Percentiles rank a stretch among this genome's conserved stretches.
Conservation (phyloP, 2,888 invertebrate species). For the Dynastes hyllus region DNA sequence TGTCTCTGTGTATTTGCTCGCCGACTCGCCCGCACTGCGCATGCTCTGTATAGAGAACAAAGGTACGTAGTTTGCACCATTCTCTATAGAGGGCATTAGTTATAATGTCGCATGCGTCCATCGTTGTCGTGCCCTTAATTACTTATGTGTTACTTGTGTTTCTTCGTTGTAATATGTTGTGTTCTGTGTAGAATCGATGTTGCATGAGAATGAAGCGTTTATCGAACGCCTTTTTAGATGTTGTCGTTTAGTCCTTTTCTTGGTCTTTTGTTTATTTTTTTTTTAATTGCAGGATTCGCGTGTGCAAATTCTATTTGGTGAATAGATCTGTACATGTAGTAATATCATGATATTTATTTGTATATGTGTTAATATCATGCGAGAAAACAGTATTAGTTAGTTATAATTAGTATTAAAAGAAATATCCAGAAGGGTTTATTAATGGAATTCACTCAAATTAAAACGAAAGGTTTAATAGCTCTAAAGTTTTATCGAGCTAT, state of each 20-base stretch:
- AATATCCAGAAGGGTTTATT: no score
- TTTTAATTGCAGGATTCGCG: background rate
- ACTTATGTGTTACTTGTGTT: conserved; percentile 33
- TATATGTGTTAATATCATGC: no score
- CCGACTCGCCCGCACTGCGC: conserved; percentile 66
- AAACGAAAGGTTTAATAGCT: no score
- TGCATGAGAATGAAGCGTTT: conserved; percentile 43
- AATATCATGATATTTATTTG: no score
- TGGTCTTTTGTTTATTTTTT: background rate
- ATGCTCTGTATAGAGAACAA: conserved; percentile 71
- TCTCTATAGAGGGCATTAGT: conserved; percentile 60
- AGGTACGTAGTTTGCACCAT: conserved; percentile 69
- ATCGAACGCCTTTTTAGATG: no score
- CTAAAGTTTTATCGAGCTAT: no score
- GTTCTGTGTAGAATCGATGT: conserved; percentile 43
- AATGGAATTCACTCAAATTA: background rate
- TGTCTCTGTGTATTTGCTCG: conserved; percentile 69
- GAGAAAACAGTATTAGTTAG: no score
- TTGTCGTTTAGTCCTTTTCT: no score
- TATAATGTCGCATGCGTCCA: conserved; percentile 50
- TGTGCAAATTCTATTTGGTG: no score
- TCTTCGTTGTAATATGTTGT: conserved; percentile 14
- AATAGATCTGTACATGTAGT: no score
- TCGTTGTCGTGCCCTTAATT: conserved; percentile 26
- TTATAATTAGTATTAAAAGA: no score